Percentiles rank a stretch among this genome's conserved stretches.
Evolutionary conservation across 1,140 invertebrate genomes (phyloP).

Genomic region (Drosophila lini): DNA sequence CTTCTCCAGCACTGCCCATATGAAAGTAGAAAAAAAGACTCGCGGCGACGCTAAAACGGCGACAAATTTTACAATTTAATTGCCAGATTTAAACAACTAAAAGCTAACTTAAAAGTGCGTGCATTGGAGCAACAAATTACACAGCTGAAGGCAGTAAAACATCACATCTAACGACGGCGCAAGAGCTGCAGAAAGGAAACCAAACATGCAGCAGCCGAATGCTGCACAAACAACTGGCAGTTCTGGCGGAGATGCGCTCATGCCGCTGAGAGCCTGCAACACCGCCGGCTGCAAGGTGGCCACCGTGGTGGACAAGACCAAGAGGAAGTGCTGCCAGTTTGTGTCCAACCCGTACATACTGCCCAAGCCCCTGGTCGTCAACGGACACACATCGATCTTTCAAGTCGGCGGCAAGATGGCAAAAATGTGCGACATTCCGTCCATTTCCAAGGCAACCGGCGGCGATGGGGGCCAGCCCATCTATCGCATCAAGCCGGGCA

Average conservation of each 20-base stretch:
- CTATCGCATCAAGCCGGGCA: constrained; percentile 70
- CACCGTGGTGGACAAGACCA: constrained; percentile 63
- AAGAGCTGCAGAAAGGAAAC: background rate
- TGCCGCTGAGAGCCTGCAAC: constrained; percentile 50
- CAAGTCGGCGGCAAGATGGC: constrained; percentile 69
- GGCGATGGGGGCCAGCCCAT: constrained; percentile 40
- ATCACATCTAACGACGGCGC: no score
- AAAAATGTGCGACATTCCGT: constrained; percentile 52
- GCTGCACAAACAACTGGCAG: background rate
- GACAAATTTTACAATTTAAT: background rate
- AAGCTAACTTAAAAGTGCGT: background rate
- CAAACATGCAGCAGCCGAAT: background rate
- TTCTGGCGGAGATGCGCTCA: background rate
- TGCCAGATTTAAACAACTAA: background rate
- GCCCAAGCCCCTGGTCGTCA: constrained; percentile 63
- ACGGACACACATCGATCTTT: constrained; percentile 63
- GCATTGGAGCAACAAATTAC: background rate
- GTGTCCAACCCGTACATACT: constrained; percentile 59
- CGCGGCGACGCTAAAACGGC: background rate
- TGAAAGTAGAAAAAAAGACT: background rate
- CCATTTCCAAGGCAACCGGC: constrained; percentile 11
- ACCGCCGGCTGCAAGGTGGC: constrained; percentile 53
- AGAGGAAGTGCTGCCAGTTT: constrained; percentile 65
- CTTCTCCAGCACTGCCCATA: background rate
- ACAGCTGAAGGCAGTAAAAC: background rate